phyloP scores from a whole-genome alignment of 2,797 vertebrate species.

The Myotis myotis region DNA sequence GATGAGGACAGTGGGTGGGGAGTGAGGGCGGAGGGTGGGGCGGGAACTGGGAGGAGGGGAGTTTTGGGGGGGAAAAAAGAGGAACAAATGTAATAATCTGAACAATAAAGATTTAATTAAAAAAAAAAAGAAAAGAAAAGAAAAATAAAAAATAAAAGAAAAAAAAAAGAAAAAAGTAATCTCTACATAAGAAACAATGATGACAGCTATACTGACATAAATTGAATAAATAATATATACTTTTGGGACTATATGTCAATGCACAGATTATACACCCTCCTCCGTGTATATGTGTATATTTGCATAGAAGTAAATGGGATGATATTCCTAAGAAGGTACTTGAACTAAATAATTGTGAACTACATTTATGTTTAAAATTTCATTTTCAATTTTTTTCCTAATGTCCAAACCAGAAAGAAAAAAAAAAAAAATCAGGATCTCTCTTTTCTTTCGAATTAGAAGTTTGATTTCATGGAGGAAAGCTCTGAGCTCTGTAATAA shows the following conservation, averaged over 20 bases:
- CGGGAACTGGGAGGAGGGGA: too few species aligned
- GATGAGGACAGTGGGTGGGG: too few species aligned
- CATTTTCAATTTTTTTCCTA: not conserved
- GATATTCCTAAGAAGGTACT: not conserved
- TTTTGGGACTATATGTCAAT: not conserved
- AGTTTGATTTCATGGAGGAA: slow-evolving; percentile 17
- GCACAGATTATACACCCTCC: not conserved
- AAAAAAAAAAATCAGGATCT: not conserved
- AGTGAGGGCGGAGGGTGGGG: too few species aligned
- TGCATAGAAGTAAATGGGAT: not conserved
- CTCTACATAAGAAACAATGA: not conserved
- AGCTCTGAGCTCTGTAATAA: not conserved
- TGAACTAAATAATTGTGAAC: not conserved
- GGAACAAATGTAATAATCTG: too few species aligned
- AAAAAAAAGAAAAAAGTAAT: not conserved
- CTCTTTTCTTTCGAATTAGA: slow-evolving; percentile 36
- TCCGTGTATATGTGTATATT: not conserved
- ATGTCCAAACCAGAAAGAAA: slow-evolving; percentile 26
- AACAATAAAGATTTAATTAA: too few species aligned
- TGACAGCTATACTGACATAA: not conserved
- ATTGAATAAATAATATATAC: not conserved
- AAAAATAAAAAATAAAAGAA: too few species aligned
- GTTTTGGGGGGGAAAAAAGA: too few species aligned
- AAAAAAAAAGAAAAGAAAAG: too few species aligned
- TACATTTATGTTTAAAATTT: slow-evolving; percentile 9